Base-by-base conservation (phyloP, 2,888 invertebrate genomes). In the Eupithecia centaureata region DNA sequence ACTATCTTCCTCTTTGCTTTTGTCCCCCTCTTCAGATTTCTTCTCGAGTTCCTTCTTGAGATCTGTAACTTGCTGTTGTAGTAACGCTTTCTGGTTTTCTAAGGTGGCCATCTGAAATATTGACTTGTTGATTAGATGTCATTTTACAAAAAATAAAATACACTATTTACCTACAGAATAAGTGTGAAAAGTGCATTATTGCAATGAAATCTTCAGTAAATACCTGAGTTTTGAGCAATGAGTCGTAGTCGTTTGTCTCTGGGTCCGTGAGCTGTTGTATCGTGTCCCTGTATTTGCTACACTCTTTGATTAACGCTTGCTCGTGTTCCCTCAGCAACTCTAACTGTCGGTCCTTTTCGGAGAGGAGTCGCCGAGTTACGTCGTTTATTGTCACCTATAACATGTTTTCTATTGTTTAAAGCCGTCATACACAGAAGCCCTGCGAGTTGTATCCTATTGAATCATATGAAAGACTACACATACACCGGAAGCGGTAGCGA, bases 301-400 rank as follows among this genome's bases (percentile, higher is more conserved):
- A 95, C 80, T 97, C 96, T 61, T 95, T 94, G 13, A 91, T 86
- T 3, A 96, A 84, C 27, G 94, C 86, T 27, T 89, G 86, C 79
- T 96, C 96, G 59, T 95, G 92, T 68, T 95, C 94, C n/a, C 95
- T 92, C 68, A 96, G 82, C 72, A 94, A 85, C 64, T 96, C 96
- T 73, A 97, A 87, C 80, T 96, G 95, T 13, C 94, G 92, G 76
- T 97, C 96, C 85, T 96, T 97, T 75, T 96, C 97, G 5, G 94
- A 94, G 7, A 95, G 87, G 61, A 96, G 94, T 33, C 95, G 94
- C 35, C 94, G 95, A 5, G 95, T 92, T 28, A 95, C 94, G 76
- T 96, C 95, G 80, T 95, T 95, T 79, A 95, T 94, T 71, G 90
- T 87, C 61, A 91, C 83, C 86, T 90, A 25, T 2, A 25, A 22